phyloP scores from a whole-genome alignment of 2,888 invertebrate species.

The Cecidostiba fungosa region DNA sequence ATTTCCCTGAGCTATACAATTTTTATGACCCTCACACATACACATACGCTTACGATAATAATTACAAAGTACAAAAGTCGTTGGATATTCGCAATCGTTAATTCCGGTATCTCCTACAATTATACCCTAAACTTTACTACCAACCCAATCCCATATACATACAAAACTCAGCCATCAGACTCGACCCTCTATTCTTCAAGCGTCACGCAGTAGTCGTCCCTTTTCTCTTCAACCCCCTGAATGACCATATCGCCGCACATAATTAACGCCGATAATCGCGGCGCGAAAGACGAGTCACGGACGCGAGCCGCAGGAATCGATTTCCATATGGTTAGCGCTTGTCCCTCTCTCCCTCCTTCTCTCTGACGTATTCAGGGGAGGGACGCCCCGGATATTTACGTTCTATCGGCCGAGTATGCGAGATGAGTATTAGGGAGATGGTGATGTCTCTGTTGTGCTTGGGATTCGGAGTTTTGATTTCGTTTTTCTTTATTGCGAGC shows the following conservation, averaged over 20 bases:
- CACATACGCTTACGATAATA: not conserved
- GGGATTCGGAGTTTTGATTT: not conserved
- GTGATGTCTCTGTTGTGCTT: not conserved
- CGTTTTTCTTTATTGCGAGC: not conserved
- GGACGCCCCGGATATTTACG: not conserved
- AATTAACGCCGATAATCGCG: constrained; percentile 37
- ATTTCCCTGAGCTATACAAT: not conserved
- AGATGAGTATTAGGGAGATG: not conserved
- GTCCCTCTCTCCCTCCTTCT: constrained; percentile 1
- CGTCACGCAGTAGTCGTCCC: not conserved
- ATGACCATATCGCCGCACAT: not conserved
- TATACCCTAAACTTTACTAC: not conserved
- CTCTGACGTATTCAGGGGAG: not conserved
- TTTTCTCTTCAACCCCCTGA: not conserved
- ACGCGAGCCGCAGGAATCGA: constrained; percentile 31
- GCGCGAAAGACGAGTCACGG: constrained; percentile 22
- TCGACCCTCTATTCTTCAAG: not conserved
- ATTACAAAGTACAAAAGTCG: not conserved
- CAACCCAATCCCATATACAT: too few species aligned
- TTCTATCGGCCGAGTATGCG: not conserved
- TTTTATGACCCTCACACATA: not conserved
- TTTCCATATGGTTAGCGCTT: constrained; percentile 32
- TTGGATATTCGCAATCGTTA: not conserved
- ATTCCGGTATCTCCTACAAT: too few species aligned
- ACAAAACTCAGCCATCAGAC: not conserved